A percentile compares a stretch with the other conserved stretches of the same genome.
phyloP scores from a whole-genome alignment of 2,888 invertebrate species.

The Nephrotoma flavescens region DNA sequence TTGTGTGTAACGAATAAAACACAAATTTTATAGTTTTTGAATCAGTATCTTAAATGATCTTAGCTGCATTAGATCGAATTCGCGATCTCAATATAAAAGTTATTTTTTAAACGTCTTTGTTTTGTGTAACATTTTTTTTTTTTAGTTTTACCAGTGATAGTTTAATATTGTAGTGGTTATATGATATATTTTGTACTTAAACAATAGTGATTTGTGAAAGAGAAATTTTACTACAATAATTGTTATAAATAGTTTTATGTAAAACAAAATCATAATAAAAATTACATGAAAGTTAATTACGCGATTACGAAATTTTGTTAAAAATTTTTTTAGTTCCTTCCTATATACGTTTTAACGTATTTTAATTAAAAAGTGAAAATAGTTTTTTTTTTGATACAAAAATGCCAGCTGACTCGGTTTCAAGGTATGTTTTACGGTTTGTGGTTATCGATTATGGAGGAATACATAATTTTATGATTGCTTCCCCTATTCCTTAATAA shows the following conservation, averaged over 20 bases:
- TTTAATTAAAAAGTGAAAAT: neutral
- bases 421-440: slow-evolving; percentile 7
- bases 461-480: neutral
- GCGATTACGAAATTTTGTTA: neutral
- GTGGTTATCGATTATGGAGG: neutral
- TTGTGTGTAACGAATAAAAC: neutral
- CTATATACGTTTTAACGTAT: neutral
- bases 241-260: neutral
- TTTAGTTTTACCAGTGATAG: neutral
- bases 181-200: neutral
- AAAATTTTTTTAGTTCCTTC: neutral
- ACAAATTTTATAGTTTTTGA: neutral
- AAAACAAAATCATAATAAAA: neutral
- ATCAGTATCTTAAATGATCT: neutral
- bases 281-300: neutral
- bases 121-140: neutral
- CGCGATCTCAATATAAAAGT: neutral
- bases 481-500: no score
- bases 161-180: neutral
- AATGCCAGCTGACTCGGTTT: slow-evolving; percentile 11
- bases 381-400: neutral
- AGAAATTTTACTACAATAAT: neutral
- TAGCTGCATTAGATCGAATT: neutral
- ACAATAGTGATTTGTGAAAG: neutral
- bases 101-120: neutral